Percentiles rank a stretch among this genome's conserved stretches.
Evolutionary conservation across 2,797 vertebrate species (phyloP).

Genomic region (Adrianichthys oophorus): DNA sequence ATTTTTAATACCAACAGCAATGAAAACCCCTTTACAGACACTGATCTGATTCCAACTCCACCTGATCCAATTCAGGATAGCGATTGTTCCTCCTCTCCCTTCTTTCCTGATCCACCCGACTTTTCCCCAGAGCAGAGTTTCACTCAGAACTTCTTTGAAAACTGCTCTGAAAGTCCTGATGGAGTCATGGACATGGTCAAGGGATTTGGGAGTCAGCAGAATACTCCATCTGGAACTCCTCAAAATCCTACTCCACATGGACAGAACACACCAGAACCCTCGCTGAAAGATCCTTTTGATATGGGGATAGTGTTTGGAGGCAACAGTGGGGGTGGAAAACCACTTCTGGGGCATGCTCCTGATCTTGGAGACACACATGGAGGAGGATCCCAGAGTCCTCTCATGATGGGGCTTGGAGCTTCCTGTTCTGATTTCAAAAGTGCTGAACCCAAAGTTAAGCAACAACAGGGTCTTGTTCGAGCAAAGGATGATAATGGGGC

Average conservation of each 20-base stretch:
- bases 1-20: slow-evolving; percentile 93
- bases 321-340: slow-evolving; percentile 81
- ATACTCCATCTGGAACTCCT: slow-evolving; percentile 82
- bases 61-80: slow-evolving; percentile 91
- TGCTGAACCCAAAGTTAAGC: slow-evolving; percentile 84
- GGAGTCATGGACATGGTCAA: slow-evolving; percentile 93
- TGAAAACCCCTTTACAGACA: slow-evolving; percentile 94
- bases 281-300: slow-evolving; percentile 89
- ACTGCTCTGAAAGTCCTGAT: slow-evolving; percentile 94
- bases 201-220: slow-evolving; percentile 87
- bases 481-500: slow-evolving; percentile 77
- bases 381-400: slow-evolving; percentile 90
- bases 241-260: slow-evolving; percentile 80
- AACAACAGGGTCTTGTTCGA: slow-evolving; percentile 68
- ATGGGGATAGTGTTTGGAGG: slow-evolving; percentile 90
- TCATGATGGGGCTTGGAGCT: slow-evolving; percentile 74
- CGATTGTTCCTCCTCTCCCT: slow-evolving; percentile 93
- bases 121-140: slow-evolving; percentile 89
- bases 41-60: slow-evolving; percentile 88
- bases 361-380: slow-evolving; percentile 86
- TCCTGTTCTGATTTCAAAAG: slow-evolving; percentile 81
- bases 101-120: slow-evolving; percentile 92
- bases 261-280: slow-evolving; percentile 79
- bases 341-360: slow-evolving; percentile 75
- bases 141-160: slow-evolving; percentile 90